Evolutionary conservation across 2,888 invertebrate genomes (phyloP), one percentile per base, ranked within the genome.

Genomic region (Cataglyphis rosenhaueri): DNA sequence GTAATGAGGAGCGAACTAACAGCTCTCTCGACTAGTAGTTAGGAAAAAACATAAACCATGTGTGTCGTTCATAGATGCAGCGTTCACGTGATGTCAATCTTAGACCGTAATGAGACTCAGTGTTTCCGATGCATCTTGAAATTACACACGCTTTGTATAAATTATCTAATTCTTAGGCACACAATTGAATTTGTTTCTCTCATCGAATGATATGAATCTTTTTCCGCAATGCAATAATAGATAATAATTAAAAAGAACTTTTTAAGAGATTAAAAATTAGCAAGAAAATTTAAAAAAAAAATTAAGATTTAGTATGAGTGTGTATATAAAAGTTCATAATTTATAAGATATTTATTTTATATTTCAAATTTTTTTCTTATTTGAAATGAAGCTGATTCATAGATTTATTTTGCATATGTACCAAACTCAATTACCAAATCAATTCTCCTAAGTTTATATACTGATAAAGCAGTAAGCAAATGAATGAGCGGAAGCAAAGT

Each of bases 1-100:
- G 82, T 88, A 87, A 89, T 83, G 85, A 88, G 89, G 61, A 84
- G 62, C 86, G 82, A 82, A 83, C 85, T 76, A 84, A 76, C 85
- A 79, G 65, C 75, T 81, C 65, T 70, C 75, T 64, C 52, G 70
- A 70, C 32, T 62, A 61, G 61, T 62, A 61, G 61, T 18, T 52
- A 68, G n/a, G 35, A 59, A 48, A 55, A 68, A 61, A 55, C 41
- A 41, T 64, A 38, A 74, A 74, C 55, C 48, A 29, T 48, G 62
- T 74, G 55, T 61, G 76, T 74, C 75, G 62, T 65, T 75, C 12
- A 18, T 52, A 29, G 52, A 65, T 76, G 68, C 68, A 66, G 38
- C 38, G 68, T 55, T 66, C 66, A 75, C 35, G 38, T 66, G 52
- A 75, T 75, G 75, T 35, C 75, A 76, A 52, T 65, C 48, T 25